Percentiles rank a stretch among this genome's conserved stretches.
Conservation (phyloP, 2,888 invertebrate species). For the Formica aserva region DNA sequence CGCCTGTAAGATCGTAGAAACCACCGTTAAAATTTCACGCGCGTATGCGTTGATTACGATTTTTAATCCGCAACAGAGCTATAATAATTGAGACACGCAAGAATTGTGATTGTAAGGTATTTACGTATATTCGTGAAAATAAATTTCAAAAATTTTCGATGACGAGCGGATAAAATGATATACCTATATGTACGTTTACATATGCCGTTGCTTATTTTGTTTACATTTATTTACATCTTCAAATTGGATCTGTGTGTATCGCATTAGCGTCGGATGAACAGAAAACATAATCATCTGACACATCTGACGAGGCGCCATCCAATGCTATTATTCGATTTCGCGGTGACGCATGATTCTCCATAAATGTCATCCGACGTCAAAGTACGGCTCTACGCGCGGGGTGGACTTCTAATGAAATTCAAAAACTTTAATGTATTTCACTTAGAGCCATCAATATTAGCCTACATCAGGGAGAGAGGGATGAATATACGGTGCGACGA, state of each 20-base stretch:
- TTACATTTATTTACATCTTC: constrained; percentile 7
- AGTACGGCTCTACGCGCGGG: not conserved
- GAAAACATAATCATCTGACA: constrained; percentile 41
- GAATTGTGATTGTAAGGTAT: not conserved
- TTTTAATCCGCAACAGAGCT: not conserved
- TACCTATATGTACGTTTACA: not conserved
- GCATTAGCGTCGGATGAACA: constrained; percentile 20
- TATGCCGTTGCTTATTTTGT: not conserved
- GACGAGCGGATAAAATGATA: not conserved
- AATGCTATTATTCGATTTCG: constrained; percentile 43
- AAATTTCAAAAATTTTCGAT: not conserved
- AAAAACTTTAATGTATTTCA: constrained; percentile 67
- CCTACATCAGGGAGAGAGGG: constrained; percentile 52
- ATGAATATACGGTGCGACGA: constrained; percentile 52
- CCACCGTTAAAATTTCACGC: not conserved
- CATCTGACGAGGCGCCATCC: constrained; percentile 32
- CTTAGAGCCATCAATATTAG: constrained; percentile 68
- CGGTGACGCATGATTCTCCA: constrained; percentile 45
- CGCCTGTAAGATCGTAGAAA: not conserved
- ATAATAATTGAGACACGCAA: not conserved
- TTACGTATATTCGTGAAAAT: not conserved
- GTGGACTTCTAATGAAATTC: constrained; percentile 62
- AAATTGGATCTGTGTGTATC: not conserved
- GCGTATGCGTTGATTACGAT: not conserved
- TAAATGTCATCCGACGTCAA: constrained; percentile 48